These are phyloP conservation scores for Lysandra coridon DNA, from an alignment of 2,888 invertebrate species.

Conservation along the genomic window DNA sequence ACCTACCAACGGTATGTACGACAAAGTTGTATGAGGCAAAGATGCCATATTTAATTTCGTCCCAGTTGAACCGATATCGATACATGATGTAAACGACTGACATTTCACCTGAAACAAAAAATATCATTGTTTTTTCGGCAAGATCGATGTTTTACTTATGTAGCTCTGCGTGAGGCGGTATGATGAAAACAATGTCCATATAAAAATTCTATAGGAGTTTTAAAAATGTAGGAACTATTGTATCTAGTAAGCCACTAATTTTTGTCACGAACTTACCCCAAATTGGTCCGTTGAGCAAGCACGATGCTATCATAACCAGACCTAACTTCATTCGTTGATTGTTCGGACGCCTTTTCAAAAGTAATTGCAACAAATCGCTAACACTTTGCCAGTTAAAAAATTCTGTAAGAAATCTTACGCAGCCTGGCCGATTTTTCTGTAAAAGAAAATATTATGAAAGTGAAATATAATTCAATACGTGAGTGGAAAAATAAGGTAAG, in stretches of 20 bases:
- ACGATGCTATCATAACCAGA: slow-evolving; percentile 61
- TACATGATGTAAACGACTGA: slow-evolving; percentile 72
- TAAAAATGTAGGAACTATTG: no score
- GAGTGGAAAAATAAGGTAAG: no score
- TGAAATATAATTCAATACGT: not conserved
- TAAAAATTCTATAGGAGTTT: no score
- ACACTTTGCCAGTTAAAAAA: slow-evolving; percentile 77
- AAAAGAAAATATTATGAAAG: slow-evolving; percentile 39
- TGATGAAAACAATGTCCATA: no score
- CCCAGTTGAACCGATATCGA: slow-evolving; percentile 76
- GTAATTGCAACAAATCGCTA: slow-evolving; percentile 72
- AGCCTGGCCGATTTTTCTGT: slow-evolving; percentile 58
- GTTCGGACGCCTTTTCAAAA: slow-evolving; percentile 71
- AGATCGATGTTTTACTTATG: no score
- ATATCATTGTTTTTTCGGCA: not conserved
- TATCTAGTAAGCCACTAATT: no score
- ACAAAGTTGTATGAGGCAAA: slow-evolving; percentile 69
- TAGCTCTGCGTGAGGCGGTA: no score
- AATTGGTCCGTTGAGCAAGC: slow-evolving; percentile 65
- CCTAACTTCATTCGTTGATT: slow-evolving; percentile 66
- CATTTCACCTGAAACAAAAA: slow-evolving; percentile 49
- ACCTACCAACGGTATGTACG: slow-evolving; percentile 72
- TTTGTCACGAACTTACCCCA: slow-evolving; percentile 53
- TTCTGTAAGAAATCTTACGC: slow-evolving; percentile 55
- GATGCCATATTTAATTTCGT: slow-evolving; percentile 73